These are phyloP conservation scores for Brachyistius frenatus DNA, from an alignment of 2,113 vertebrate genomes.

Conservation along the genomic window DNA sequence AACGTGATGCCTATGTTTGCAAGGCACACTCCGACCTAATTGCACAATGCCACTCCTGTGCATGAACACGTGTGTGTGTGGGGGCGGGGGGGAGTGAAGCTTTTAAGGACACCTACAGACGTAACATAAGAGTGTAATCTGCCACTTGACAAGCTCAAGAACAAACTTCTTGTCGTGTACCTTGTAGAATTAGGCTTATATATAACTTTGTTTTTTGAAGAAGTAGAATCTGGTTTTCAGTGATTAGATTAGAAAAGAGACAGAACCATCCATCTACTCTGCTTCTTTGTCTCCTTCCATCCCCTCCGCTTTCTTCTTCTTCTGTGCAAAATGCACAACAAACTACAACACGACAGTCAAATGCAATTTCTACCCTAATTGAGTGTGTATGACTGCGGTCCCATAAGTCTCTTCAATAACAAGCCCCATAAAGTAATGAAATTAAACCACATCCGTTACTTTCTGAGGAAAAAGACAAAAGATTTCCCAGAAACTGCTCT, in stretches of 20 bases:
- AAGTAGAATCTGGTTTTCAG: background rate
- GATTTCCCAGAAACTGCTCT: constrained; percentile 43
- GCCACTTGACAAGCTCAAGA: no score
- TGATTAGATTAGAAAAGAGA: background rate
- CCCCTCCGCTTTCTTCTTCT: background rate
- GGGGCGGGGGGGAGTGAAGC: no score
- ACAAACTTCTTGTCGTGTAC: no score
- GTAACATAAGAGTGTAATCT: no score
- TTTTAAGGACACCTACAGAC: no score
- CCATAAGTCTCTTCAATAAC: constrained; percentile 52
- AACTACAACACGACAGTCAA: constrained; percentile 5
- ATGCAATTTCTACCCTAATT: constrained; percentile 47
- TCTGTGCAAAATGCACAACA: background rate
- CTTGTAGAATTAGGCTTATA: no score
- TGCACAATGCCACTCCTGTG: no score
- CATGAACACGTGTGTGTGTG: no score
- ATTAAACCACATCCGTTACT: constrained; percentile 56
- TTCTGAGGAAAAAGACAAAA: constrained; percentile 21
- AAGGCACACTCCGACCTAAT: no score
- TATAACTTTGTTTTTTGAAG: no score
- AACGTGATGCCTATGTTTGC: no score
- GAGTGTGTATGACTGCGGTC: constrained; percentile 61
- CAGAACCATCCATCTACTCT: background rate
- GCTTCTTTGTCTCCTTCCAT: background rate
- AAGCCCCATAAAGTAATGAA: constrained; percentile 33